These are phyloP conservation scores for Ganaspis brasiliensis DNA, from an alignment of 2,888 invertebrate species.

Conservation along the genomic window DNA sequence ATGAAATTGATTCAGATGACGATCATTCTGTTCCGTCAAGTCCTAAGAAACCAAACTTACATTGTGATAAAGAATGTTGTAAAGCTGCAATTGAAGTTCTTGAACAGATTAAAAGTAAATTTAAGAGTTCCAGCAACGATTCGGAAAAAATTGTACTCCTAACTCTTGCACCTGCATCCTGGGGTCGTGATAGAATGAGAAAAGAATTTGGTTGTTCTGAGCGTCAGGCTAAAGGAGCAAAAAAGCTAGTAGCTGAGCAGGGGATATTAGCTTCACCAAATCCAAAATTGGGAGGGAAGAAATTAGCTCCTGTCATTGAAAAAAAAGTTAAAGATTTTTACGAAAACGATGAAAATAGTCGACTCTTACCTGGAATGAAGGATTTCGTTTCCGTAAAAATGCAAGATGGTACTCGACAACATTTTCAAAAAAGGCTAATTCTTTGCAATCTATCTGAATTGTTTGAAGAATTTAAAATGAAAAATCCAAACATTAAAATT, in stretches of 20 bases:
- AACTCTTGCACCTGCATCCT: constrained; percentile 5
- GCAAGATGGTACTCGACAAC: not conserved
- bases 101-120: constrained; percentile 39
- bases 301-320: not conserved
- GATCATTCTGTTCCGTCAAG: no score
- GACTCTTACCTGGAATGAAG: not conserved
- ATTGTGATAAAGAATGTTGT: not conserved
- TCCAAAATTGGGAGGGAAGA: constrained; percentile 38
- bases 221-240: constrained; percentile 16
- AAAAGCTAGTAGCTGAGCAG: not conserved
- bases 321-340: not conserved
- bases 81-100: constrained; percentile 13
- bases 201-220: constrained; percentile 34
- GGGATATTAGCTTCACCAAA: not conserved
- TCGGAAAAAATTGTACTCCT: constrained; percentile 3
- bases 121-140: not conserved
- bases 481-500: not conserved
- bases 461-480: not conserved
- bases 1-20: no score
- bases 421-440: not conserved
- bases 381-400: not conserved
- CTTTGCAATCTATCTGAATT: not conserved
- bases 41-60: not conserved
- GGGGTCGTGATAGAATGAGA: not conserved
- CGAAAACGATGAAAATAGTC: not conserved